A percentile compares a stretch with the other conserved stretches of the same genome.
phyloP scores from a whole-genome alignment of 2,797 vertebrate species.

The Caiman crocodilus region DNA sequence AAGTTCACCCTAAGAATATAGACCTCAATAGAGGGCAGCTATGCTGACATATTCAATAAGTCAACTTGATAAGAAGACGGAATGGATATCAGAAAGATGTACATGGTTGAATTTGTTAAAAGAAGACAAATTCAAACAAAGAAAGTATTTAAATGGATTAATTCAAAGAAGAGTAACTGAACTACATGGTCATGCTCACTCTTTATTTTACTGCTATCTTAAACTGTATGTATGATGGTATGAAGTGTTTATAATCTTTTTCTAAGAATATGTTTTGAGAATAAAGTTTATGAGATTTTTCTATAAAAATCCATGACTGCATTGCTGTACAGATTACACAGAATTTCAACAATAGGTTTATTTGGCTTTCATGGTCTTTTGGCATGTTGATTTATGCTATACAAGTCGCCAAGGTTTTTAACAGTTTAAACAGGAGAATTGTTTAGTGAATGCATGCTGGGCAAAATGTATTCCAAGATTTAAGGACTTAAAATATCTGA shows the following conservation, averaged over 20 bases:
- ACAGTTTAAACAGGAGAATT: slow-evolving; percentile 69
- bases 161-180: background rate
- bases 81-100: background rate
- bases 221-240: slow-evolving; percentile 36
- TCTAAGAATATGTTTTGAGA: background rate
- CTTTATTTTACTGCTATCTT: slow-evolving; percentile 32
- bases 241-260: slow-evolving; percentile 3
- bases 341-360: slow-evolving; percentile 60
- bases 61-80: background rate
- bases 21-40: background rate
- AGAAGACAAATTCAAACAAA: slow-evolving; percentile 14
- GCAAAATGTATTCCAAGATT: slow-evolving; percentile 58
- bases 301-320: slow-evolving; percentile 39
- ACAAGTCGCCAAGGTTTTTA: slow-evolving; percentile 65
- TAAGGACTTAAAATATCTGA: slow-evolving; percentile 67
- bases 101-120: background rate
- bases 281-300: slow-evolving; percentile 33
- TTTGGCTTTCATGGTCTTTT: slow-evolving; percentile 66
- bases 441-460: slow-evolving; percentile 51
- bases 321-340: slow-evolving; percentile 49
- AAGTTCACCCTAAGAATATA: background rate
- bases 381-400: slow-evolving; percentile 65
- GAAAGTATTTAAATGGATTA: background rate
- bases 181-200: slow-evolving; percentile 30
- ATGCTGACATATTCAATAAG: background rate